phyloP scores from a whole-genome alignment of 2,113 vertebrate genomes.

The Calyptomena viridis region DNA sequence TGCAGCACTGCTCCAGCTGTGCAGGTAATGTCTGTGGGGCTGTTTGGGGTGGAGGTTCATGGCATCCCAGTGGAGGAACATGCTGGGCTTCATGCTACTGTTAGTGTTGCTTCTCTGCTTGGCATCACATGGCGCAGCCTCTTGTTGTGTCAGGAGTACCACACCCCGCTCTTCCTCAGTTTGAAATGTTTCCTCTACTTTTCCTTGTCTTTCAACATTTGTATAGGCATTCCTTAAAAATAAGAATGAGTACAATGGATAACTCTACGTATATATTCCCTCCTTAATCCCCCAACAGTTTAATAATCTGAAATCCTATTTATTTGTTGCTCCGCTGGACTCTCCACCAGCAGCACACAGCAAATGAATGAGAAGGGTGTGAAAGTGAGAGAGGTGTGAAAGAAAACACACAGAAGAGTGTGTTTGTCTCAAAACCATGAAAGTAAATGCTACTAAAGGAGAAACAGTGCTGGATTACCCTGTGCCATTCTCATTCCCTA shows the following conservation, averaged over 20 bases:
- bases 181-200: not conserved
- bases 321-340: not conserved
- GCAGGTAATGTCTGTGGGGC: not conserved
- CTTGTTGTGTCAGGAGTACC: not conserved
- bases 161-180: not conserved
- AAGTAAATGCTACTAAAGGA: not conserved
- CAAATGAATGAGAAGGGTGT: not conserved
- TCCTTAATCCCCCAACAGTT: not conserved
- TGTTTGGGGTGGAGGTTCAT: accelerated
- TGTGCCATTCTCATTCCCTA: not conserved
- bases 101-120: not conserved
- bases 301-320: not conserved
- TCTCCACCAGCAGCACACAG: not conserved
- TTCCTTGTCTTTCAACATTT: not conserved
- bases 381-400: not conserved
- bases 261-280: not conserved
- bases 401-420: not conserved
- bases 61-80: not conserved
- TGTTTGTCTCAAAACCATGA: not conserved
- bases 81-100: not conserved
- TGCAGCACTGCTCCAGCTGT: not conserved
- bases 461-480: not conserved
- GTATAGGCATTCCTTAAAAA: not conserved
- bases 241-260: not conserved
- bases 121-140: accelerated